phyloP scores from a whole-genome alignment of 1,140 invertebrate species.

The Helicoverpa armigera region DNA sequence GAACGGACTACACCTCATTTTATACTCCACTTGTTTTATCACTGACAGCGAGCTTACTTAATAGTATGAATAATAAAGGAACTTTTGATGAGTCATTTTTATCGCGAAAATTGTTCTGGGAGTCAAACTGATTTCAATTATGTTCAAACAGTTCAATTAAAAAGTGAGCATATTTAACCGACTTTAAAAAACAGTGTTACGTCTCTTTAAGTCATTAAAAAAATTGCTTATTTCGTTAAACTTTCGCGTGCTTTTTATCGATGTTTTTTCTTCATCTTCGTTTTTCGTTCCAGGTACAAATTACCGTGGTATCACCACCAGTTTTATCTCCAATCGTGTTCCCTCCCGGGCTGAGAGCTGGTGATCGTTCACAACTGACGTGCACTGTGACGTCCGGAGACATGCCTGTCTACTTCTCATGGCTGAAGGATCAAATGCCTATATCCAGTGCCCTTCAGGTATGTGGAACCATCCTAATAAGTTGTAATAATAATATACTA shows the following conservation, averaged over 20 bases:
- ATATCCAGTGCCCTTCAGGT: conserved; percentile 80
- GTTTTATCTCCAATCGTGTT: conserved; percentile 92
- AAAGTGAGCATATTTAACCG: no score
- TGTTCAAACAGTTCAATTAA: no score
- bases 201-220: no score
- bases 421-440: conserved; percentile 91
- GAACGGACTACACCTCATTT: conserved; percentile 28
- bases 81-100: background rate
- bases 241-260: no score
- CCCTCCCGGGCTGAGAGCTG: conserved; percentile 91
- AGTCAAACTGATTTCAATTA: background rate
- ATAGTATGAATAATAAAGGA: conserved; percentile 3
- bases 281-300: conserved; percentile 68
- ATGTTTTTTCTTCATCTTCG: background rate
- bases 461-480: background rate
- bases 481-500: no score
- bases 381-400: conserved; percentile 95
- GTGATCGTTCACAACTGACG: conserved; percentile 92
- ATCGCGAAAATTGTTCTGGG: background rate
- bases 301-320: conserved; percentile 90
- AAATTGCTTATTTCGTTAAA: no score
- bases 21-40: conserved; percentile 27
- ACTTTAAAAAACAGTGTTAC: no score
- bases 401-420: conserved; percentile 93
- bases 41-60: conserved; percentile 8